A percentile compares a stretch with the other conserved stretches of the same genome.
phyloP scores from a whole-genome alignment of 2,797 vertebrate genomes.

The Hylomyscus alleni region DNA sequence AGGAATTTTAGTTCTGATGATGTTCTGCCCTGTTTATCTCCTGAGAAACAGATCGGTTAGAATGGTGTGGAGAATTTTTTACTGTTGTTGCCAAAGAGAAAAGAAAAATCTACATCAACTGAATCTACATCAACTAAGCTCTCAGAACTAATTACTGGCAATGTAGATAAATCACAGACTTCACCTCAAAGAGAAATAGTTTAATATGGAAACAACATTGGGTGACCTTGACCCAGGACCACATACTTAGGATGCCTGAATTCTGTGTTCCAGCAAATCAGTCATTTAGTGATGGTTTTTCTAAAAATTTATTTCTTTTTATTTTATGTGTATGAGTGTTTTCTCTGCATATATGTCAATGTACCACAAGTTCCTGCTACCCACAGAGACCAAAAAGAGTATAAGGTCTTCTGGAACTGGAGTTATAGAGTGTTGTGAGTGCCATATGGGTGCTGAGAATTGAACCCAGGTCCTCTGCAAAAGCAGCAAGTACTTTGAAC shows the following conservation, averaged over 20 bases:
- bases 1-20: conserved; percentile 22
- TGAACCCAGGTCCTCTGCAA: background rate
- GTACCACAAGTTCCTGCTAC: background rate
- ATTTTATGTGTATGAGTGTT: background rate
- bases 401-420: background rate
- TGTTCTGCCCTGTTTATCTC: background rate
- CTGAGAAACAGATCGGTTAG: background rate
- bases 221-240: background rate
- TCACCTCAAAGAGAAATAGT: background rate
- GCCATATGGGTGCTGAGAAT: background rate
- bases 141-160: background rate
- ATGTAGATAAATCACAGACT: background rate
- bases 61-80: background rate
- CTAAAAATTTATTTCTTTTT: background rate
- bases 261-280: background rate
- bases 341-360: background rate
- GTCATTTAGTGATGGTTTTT: background rate
- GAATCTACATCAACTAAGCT: background rate
- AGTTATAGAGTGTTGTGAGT: background rate
- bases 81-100: background rate
- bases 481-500: background rate
- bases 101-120: background rate
- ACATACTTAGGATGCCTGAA: background rate
- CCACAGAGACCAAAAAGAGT: background rate
- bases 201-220: background rate